phyloP scores from a whole-genome alignment of 2,113 vertebrate species.

The Gadus chalcogrammus region DNA sequence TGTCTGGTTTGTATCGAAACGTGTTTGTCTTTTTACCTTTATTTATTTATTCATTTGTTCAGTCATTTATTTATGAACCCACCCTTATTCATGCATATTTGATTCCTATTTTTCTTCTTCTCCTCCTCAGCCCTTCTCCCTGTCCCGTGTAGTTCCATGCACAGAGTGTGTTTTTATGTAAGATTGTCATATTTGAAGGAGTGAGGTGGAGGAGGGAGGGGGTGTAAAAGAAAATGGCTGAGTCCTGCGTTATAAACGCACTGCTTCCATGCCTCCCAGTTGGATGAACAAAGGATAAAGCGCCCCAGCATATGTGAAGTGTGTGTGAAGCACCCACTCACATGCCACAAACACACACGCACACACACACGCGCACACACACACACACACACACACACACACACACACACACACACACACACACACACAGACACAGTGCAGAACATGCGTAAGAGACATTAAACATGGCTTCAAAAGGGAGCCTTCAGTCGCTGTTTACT shows the following conservation, averaged over 20 bases:
- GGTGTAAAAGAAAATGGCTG: slow-evolving; percentile 12
- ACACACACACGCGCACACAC: slow-evolving; percentile 15
- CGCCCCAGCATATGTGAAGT: slow-evolving; percentile 18
- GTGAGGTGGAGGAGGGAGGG: not conserved
- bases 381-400: not conserved
- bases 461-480: slow-evolving; percentile 35
- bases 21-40: no score
- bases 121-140: not conserved
- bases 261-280: slow-evolving; percentile 25
- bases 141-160: not conserved
- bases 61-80: no score
- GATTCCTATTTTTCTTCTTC: not conserved
- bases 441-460: slow-evolving; percentile 10
- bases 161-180: not conserved
- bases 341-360: slow-evolving; percentile 35
- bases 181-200: slow-evolving; percentile 2
- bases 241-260: slow-evolving; percentile 20
- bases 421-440: not conserved
- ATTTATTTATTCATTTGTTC: no score
- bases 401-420: not conserved
- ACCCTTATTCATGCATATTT: no score
- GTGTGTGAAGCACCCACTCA: slow-evolving; percentile 38
- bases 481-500: slow-evolving; percentile 48
- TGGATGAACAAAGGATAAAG: slow-evolving; percentile 29
- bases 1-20: no score